Evolutionary conservation across 2,113 vertebrate genomes (phyloP).

Genomic region (Holacanthus passer): DNA sequence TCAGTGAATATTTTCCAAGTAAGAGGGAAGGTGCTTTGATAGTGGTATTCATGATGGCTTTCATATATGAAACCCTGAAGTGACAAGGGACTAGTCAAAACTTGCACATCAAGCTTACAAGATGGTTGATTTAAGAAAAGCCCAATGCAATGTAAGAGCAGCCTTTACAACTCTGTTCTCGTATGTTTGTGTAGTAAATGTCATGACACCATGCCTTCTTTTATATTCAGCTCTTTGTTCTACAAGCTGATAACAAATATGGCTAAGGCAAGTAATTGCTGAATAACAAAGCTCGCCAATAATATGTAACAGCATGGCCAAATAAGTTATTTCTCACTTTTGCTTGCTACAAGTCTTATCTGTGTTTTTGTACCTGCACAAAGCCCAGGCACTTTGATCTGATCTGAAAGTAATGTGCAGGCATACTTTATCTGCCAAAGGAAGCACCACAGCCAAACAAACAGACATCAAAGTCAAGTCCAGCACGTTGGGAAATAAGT

Average conservation of each 20-base stretch:
- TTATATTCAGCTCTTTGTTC: constrained; percentile 14
- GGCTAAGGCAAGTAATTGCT: neutral
- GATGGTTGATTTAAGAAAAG: constrained; percentile 46
- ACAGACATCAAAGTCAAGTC: constrained; percentile 53
- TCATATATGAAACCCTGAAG: constrained; percentile 34
- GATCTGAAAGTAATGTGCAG: constrained; percentile 52
- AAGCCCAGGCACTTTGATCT: constrained; percentile 58
- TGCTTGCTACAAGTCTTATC: constrained; percentile 51
- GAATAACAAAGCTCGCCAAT: constrained; percentile 12
- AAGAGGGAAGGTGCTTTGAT: constrained; percentile 21
- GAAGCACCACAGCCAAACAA: constrained; percentile 45
- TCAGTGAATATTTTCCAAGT: constrained; percentile 25
- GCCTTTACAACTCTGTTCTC: neutral
- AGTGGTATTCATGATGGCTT: constrained; percentile 28
- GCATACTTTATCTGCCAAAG: constrained; percentile 53
- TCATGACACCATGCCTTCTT: neutral
- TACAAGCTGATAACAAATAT: constrained; percentile 10
- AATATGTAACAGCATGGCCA: constrained; percentile 24
- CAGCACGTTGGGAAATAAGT: constrained; percentile 37
- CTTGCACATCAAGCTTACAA: constrained; percentile 35
- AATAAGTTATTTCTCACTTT: constrained; percentile 33
- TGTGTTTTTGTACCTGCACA: constrained; percentile 50
- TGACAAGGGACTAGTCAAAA: constrained; percentile 48
- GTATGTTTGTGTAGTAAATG: constrained; percentile 2
- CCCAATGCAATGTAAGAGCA: constrained; percentile 18